phyloP scores from a whole-genome alignment of 2,888 invertebrate genomes.

The Cataglyphis livida region DNA sequence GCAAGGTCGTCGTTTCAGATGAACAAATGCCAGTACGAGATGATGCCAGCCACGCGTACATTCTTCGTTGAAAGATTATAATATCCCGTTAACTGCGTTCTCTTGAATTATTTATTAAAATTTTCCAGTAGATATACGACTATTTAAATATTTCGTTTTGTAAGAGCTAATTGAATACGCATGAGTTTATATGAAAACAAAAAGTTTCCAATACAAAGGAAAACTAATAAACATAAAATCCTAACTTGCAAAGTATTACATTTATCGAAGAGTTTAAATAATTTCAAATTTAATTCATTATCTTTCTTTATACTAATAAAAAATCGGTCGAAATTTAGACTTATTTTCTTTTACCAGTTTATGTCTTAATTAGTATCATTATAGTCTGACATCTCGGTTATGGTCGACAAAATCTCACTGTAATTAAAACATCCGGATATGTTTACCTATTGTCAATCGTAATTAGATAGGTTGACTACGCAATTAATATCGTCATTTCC shows the following conservation, averaged over 20 bases:
- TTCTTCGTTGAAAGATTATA: neutral
- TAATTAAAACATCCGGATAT: slow-evolving; percentile 45
- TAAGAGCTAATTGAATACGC: slow-evolving; percentile 15
- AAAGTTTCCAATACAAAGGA: neutral
- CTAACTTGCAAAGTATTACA: neutral
- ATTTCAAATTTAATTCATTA: neutral
- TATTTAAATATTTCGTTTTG: slow-evolving; percentile 16
- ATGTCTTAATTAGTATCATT: slow-evolving; percentile 19
- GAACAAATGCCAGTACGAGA: slow-evolving; percentile 24
- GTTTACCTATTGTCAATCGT: slow-evolving; percentile 29
- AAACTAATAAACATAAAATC: neutral
- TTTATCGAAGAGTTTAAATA: neutral
- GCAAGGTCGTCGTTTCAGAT: slow-evolving; percentile 82
- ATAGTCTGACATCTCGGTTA: neutral
- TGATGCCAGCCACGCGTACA: slow-evolving; percentile 49
- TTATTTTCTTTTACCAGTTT: neutral
- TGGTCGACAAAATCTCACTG: slow-evolving; percentile 10
- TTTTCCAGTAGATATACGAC: neutral
- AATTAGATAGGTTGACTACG: slow-evolving; percentile 12
- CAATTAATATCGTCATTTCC: slow-evolving; percentile 38
- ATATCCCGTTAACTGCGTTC: slow-evolving; percentile 2
- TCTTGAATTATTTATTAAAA: slow-evolving; percentile 21
- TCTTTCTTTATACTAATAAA: neutral
- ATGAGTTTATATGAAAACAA: neutral
- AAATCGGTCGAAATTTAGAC: neutral